Evolutionary conservation across 2,888 invertebrate genomes (phyloP), one percentile per base, ranked within the genome.

Genomic region (Apamea monoglypha): DNA sequence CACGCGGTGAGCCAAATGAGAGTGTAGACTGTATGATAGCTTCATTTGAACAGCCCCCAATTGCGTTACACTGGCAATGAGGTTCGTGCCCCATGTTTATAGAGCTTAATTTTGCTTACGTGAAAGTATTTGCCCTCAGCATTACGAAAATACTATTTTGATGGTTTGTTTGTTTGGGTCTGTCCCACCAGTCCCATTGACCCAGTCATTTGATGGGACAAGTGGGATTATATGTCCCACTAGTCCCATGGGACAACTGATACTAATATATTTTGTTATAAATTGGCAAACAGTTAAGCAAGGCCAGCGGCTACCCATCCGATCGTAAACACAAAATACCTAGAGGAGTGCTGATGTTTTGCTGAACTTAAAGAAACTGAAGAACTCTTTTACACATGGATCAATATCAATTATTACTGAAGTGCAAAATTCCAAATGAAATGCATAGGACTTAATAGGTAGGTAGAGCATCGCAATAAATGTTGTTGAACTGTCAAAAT

Each of bases 1-100:
- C 68, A 78, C 40, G 74, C 29, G 74, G 53, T 59, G 44, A 4
- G 4, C 63, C 40, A 32, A 53, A 86, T 63, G 64, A 72, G 79
- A 72, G 68, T 64, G 78, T 76, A 64, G 56, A 40, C 40, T 40
- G 76, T 78, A 76, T 50, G 74, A 78, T 76, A 71, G 70, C 70
- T 78, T 56, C 63, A 77, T 82, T 76, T 59, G 56, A 73, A 76
- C 36, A 68, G 64, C n/a, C 16, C 71, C 10, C 40, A 63, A 78
- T 83, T 56, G 77, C 40, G 16, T 83, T 76, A 70, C 21, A 50
- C 18, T 29, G 40, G 18, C 44, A 77, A 77, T 83, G 64, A 44
- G 69, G 66, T 83, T 82, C 47, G 12, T 40, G 12, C 69, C 18
- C 18, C n/a, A 59, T 69, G 63, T 78, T 7, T 1, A 56, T 56